A percentile compares a stretch with the other conserved stretches of the same genome.
Conservation (phyloP, 2,888 invertebrate species). For the Melinopterus prodromus region DNA sequence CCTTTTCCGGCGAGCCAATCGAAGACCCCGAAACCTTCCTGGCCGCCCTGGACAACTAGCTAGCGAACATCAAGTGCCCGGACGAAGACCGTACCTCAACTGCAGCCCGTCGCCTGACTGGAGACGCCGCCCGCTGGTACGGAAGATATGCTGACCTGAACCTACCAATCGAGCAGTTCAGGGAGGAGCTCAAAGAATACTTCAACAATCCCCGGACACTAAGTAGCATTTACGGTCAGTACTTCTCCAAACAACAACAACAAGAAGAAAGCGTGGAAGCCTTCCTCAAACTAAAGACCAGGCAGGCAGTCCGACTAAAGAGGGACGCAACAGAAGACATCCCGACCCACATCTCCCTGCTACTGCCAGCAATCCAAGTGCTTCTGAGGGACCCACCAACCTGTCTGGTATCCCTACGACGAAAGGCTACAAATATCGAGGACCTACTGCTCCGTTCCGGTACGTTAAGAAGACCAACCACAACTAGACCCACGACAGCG, state of each 20-base stretch:
- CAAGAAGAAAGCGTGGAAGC: neutral
- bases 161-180: neutral
- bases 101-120: neutral
- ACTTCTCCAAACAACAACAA: neutral
- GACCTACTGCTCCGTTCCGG: neutral
- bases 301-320: neutral
- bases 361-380: neutral
- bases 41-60: neutral
- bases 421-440: neutral
- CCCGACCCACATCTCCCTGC: neutral
- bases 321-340: neutral
- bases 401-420: neutral
- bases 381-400: neutral
- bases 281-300: neutral
- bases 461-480: neutral
- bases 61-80: neutral
- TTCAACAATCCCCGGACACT: neutral
- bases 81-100: neutral
- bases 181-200: neutral
- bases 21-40: neutral
- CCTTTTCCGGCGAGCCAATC: neutral
- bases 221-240: neutral
- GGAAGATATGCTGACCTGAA: neutral
- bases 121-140: neutral
- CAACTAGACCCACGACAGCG: neutral